phyloP scores from a whole-genome alignment of 1,140 invertebrate genomes.

The Drosophila mayri region DNA sequence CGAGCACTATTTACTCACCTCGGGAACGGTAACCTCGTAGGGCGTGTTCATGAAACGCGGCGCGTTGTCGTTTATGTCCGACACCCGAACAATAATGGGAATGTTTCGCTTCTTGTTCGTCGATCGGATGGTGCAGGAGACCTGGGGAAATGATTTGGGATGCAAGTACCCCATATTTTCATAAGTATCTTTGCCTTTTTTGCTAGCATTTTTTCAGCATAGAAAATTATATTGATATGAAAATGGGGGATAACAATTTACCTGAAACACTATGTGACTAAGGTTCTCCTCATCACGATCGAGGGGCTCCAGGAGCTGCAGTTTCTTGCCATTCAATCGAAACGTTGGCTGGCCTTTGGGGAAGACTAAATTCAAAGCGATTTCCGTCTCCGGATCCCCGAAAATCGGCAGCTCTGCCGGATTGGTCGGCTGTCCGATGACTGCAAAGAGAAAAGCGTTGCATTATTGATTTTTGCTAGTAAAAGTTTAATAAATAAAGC shows the following conservation, averaged over 20 bases:
- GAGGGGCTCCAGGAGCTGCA: slow-evolving; percentile 91
- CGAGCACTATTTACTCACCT: slow-evolving; percentile 87
- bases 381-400: slow-evolving; percentile 92
- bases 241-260: slow-evolving; percentile 74
- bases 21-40: slow-evolving; percentile 93
- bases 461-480: slow-evolving; percentile 27
- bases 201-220: background rate
- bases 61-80: slow-evolving; percentile 96
- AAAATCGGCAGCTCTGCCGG: slow-evolving; percentile 92
- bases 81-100: slow-evolving; percentile 94
- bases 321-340: slow-evolving; percentile 92
- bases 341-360: slow-evolving; percentile 91
- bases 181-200: slow-evolving; percentile 1
- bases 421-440: slow-evolving; percentile 92
- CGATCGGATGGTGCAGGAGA: slow-evolving; percentile 91
- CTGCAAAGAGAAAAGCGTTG: slow-evolving; percentile 85
- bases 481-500: slow-evolving; percentile 33
- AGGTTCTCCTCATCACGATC: slow-evolving; percentile 94
- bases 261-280: slow-evolving; percentile 95
- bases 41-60: slow-evolving; percentile 92
- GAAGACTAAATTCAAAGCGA: slow-evolving; percentile 91
- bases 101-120: slow-evolving; percentile 92
- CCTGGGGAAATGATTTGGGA: slow-evolving; percentile 86
- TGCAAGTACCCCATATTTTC: slow-evolving; percentile 10
- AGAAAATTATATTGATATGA: slow-evolving; percentile 14